These are phyloP conservation scores for Oreotrochilus melanogaster DNA, from an alignment of 2,113 vertebrate genomes.

Conservation along the genomic window DNA sequence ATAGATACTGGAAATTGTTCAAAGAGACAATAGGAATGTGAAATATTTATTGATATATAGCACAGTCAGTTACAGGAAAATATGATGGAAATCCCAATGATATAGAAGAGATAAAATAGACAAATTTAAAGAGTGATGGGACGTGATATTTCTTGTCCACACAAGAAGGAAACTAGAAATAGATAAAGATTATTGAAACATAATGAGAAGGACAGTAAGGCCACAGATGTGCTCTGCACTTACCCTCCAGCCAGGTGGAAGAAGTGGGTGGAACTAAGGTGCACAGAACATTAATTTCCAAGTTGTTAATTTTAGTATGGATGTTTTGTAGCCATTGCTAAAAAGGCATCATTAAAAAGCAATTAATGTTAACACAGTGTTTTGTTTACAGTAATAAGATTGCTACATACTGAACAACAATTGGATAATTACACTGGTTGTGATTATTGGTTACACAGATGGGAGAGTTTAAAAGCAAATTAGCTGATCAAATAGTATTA, in stretches of 20 bases:
- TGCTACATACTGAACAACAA: slow-evolving; percentile 18
- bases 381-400: slow-evolving; percentile 63
- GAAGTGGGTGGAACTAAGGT: neutral
- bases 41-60: neutral
- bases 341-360: slow-evolving; percentile 27
- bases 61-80: neutral
- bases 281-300: slow-evolving; percentile 1
- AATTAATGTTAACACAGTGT: slow-evolving; percentile 27
- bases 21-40: neutral
- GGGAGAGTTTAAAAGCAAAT: slow-evolving; percentile 45
- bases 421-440: slow-evolving; percentile 34
- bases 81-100: neutral
- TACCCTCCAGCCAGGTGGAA: neutral
- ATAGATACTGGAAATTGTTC: neutral
- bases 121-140: neutral
- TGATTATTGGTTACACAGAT: slow-evolving; percentile 43
- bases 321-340: neutral
- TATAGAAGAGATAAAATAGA: neutral
- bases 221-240: neutral
- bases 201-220: neutral
- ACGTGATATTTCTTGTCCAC: neutral
- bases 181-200: neutral
- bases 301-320: slow-evolving; percentile 23
- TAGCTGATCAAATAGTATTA: slow-evolving; percentile 6
- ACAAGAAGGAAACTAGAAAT: neutral